These are phyloP conservation scores for Sinosuthora webbiana DNA, from an alignment of 2,113 vertebrate genomes.

Conservation along the genomic window DNA sequence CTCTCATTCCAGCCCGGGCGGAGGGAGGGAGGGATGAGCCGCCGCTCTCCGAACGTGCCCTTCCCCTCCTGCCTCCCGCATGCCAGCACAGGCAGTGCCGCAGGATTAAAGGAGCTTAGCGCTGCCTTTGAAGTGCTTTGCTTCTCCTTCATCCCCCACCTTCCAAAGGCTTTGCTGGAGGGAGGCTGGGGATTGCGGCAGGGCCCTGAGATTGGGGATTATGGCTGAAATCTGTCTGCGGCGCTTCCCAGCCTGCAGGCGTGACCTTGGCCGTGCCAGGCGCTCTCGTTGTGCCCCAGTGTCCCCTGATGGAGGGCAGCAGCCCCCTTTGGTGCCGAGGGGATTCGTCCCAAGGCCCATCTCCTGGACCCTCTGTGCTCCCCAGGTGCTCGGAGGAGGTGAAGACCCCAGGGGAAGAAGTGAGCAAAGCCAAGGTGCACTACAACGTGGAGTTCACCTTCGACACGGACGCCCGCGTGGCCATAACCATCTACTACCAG, in stretches of 20 bases:
- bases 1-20: fast-evolving
- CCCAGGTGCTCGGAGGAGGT: conserved; percentile 89
- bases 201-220: not conserved
- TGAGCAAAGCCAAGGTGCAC: conserved; percentile 78
- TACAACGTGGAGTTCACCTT: conserved; percentile 99
- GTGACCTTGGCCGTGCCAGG: fast-evolving
- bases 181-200: not conserved
- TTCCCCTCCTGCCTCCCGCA: not conserved
- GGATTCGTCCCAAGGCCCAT: fast-evolving
- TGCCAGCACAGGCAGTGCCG: not conserved
- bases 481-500: conserved; percentile 98
- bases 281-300: not conserved
- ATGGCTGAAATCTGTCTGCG: not conserved
- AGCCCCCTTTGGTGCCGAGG: not conserved
- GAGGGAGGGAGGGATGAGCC: not conserved
- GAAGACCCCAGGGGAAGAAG: conserved; percentile 84
- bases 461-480: conserved; percentile 89
- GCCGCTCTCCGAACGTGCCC: not conserved
- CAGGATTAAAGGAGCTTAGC: conserved; percentile 17
- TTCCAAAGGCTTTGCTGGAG: conserved; percentile 1
- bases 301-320: not conserved
- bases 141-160: not conserved
- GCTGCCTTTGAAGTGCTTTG: conserved; percentile 50
- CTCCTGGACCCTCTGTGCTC: not conserved
- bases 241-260: not conserved